These are phyloP conservation scores for Gopherus evgoodei DNA, from an alignment of 2,113 vertebrate genomes.

Conservation along the genomic window DNA sequence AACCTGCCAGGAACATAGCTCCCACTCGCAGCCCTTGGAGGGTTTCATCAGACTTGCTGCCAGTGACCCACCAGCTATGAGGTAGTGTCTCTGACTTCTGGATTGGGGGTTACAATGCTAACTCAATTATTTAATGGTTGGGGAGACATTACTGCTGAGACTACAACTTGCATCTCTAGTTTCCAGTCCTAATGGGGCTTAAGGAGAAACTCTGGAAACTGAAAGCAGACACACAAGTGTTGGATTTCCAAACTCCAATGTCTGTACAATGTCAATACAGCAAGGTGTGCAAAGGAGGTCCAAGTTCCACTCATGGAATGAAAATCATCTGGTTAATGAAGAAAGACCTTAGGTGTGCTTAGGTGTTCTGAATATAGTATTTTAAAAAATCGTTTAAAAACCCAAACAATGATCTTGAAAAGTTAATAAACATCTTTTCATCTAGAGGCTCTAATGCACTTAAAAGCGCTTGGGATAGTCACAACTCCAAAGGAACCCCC, in stretches of 20 bases:
- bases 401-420: neutral
- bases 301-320: neutral
- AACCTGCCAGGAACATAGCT: constrained; percentile 66
- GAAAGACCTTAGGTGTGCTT: accelerated
- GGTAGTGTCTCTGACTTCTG: constrained; percentile 65
- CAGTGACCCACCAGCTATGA: constrained; percentile 68
- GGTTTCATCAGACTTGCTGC: constrained; percentile 45
- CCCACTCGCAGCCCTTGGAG: neutral
- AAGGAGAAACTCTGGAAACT: constrained; percentile 45
- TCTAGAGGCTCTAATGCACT: neutral
- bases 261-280: neutral
- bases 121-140: constrained; percentile 72
- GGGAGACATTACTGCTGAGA: constrained; percentile 51
- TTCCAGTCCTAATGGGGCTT: neutral
- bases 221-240: neutral
- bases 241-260: constrained; percentile 3
- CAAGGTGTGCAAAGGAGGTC: neutral
- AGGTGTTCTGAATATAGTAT: neutral
- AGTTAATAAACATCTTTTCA: neutral
- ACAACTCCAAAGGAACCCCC: neutral
- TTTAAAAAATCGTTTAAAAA: neutral
- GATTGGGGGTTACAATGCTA: constrained; percentile 39
- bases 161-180: constrained; percentile 52
- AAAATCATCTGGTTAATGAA: constrained; percentile 20
- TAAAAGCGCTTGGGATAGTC: neutral